phyloP scores from a whole-genome alignment of 2,888 invertebrate genomes.

The Eupithecia vulgata region DNA sequence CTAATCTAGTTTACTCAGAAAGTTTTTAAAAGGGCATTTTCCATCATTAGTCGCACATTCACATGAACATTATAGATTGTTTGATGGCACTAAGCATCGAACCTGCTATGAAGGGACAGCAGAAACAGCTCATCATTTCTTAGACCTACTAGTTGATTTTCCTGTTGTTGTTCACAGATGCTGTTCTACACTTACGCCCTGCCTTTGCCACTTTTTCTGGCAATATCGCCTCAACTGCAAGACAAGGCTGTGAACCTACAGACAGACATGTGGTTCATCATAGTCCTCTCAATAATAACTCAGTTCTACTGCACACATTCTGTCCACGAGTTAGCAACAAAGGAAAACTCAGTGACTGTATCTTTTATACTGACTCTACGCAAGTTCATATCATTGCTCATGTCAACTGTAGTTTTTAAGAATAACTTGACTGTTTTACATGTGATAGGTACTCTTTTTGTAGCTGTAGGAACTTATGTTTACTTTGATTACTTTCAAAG shows the following conservation, averaged over 20 bases:
- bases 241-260: slow-evolving; percentile 53
- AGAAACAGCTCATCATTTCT: neutral
- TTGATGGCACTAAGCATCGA: no score
- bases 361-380: slow-evolving; percentile 75
- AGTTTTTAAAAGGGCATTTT: no score
- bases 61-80: no score
- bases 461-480: slow-evolving; percentile 70
- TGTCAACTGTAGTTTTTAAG: slow-evolving; percentile 76
- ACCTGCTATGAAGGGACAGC: no score
- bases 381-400: slow-evolving; percentile 71
- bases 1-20: no score
- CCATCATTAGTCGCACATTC: no score
- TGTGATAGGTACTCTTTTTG: slow-evolving; percentile 66
- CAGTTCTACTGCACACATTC: slow-evolving; percentile 74
- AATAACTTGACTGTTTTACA: slow-evolving; percentile 72
- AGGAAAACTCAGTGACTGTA: slow-evolving; percentile 72
- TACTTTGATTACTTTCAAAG: slow-evolving; percentile 72
- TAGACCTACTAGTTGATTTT: neutral
- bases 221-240: slow-evolving; percentile 62
- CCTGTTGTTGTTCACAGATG: slow-evolving; percentile 66
- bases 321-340: slow-evolving; percentile 72
- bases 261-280: slow-evolving; percentile 61
- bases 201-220: slow-evolving; percentile 69
- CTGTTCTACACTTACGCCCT: slow-evolving; percentile 74
- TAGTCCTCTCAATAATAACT: slow-evolving; percentile 63